phyloP scores from a whole-genome alignment of 2,888 invertebrate genomes.

The Aspidiotus rigidus region DNA sequence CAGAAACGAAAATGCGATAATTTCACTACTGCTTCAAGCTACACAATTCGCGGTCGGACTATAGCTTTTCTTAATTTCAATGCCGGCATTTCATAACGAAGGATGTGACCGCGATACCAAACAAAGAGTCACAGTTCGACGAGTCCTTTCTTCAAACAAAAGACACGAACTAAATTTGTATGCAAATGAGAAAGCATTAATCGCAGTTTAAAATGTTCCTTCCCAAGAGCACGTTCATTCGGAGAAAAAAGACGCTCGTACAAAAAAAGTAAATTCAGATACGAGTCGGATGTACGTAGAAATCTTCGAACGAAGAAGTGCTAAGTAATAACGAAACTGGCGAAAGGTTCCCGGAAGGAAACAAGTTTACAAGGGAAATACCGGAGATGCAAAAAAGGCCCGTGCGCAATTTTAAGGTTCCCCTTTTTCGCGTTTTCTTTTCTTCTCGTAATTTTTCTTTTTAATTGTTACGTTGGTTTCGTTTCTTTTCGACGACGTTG shows the following conservation, averaged over 20 bases:
- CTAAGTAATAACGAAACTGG: slow-evolving; percentile 33
- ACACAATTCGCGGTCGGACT: background rate
- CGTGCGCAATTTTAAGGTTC: slow-evolving; percentile 32
- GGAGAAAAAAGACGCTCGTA: slow-evolving; percentile 7
- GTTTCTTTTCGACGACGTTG: no score
- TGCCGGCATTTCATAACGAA: background rate
- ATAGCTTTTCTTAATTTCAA: slow-evolving; percentile 4
- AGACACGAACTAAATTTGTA: slow-evolving; percentile 30
- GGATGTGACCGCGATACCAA: slow-evolving; percentile 9
- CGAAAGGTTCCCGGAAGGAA: slow-evolving; percentile 34
- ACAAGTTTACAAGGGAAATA: slow-evolving; percentile 32
- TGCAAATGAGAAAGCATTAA: slow-evolving; percentile 32
- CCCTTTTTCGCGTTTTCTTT: slow-evolving; percentile 27
- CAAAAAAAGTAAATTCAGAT: slow-evolving; percentile 23
- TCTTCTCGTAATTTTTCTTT: slow-evolving; percentile 28
- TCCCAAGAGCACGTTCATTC: slow-evolving; percentile 21
- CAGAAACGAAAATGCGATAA: no score
- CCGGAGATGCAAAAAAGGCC: slow-evolving; percentile 34
- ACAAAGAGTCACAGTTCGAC: slow-evolving; percentile 27
- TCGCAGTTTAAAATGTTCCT: slow-evolving; percentile 33
- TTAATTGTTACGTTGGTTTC: slow-evolving; percentile 7
- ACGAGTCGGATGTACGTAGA: slow-evolving; percentile 31
- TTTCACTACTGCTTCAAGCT: no score
- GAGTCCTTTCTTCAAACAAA: slow-evolving; percentile 31
- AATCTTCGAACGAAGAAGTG: slow-evolving; percentile 32